Conservation (phyloP, 1,140 invertebrate genomes). For the Diabrotica virgifera region DNA sequence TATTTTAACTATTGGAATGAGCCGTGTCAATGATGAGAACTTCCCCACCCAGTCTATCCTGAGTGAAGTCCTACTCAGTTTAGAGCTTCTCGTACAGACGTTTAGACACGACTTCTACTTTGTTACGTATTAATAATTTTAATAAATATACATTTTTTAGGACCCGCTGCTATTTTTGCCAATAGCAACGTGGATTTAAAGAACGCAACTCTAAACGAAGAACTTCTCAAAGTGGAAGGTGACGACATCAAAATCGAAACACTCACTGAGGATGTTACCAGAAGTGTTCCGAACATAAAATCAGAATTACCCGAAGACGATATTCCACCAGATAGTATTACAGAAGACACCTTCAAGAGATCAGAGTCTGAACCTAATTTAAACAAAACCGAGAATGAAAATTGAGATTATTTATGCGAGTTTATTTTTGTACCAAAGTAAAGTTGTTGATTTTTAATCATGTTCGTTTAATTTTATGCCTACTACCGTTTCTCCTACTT, state of each 20-base stretch:
- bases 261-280: slow-evolving; percentile 40
- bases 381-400: slow-evolving; percentile 21
- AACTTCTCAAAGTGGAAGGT: slow-evolving; percentile 55
- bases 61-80: no score
- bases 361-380: slow-evolving; percentile 45
- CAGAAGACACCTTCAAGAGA: slow-evolving; percentile 37
- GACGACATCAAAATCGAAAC: slow-evolving; percentile 52
- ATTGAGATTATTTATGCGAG: not conserved
- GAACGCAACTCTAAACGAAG: slow-evolving; percentile 73
- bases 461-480: not conserved
- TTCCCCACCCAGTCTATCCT: no score
- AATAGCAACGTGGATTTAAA: slow-evolving; percentile 87
- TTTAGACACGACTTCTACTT: no score
- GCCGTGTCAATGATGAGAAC: no score
- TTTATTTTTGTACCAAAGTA: not conserved
- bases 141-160: no score
- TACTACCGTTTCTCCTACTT: not conserved
- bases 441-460: slow-evolving; percentile 1
- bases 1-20: no score
- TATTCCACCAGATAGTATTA: slow-evolving; percentile 35
- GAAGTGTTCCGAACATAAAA: slow-evolving; percentile 46
- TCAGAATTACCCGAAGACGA: slow-evolving; percentile 41
- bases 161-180: slow-evolving; percentile 75
- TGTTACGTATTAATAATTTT: no score
- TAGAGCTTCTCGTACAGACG: no score